Percentiles rank a stretch among this genome's conserved stretches.
Conservation (phyloP, 2,797 vertebrate species). For the Garrulus glandarius region DNA sequence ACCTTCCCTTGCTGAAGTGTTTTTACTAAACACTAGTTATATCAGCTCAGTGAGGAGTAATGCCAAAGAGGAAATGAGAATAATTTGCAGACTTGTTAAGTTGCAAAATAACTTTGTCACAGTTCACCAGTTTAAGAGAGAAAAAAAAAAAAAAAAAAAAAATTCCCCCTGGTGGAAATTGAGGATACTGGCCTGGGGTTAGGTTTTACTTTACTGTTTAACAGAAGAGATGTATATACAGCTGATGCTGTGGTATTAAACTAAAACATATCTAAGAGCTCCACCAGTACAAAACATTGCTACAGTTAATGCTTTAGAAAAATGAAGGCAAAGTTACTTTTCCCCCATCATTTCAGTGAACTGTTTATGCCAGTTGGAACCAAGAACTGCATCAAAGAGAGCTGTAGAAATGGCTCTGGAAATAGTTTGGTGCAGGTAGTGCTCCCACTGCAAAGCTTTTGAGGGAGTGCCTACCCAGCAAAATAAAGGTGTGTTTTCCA, state of each 20-base stretch:
- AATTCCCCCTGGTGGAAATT: background rate
- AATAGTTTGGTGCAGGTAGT: background rate
- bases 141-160: background rate
- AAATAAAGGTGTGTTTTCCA: background rate
- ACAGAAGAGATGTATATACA: background rate
- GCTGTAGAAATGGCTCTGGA: background rate
- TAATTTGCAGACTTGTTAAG: constrained; percentile 42
- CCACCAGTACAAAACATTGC: background rate
- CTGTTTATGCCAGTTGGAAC: background rate
- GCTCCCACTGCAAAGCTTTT: background rate
- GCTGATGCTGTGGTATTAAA: background rate
- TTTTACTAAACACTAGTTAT: constrained; percentile 15
- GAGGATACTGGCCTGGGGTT: background rate
- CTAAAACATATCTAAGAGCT: background rate
- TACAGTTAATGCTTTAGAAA: background rate
- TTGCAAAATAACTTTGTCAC: constrained; percentile 15
- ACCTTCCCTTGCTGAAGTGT: constrained; percentile 5
- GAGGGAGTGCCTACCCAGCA: background rate
- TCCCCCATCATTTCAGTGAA: background rate
- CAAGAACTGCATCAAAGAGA: background rate
- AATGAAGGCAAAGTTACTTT: background rate
- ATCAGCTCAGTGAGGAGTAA: background rate
- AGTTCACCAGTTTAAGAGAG: background rate
- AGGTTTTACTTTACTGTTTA: background rate
- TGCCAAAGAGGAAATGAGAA: constrained; percentile 26